Evolutionary conservation across 2,888 invertebrate genomes (phyloP).

Genomic region (Capitulum mitella): DNA sequence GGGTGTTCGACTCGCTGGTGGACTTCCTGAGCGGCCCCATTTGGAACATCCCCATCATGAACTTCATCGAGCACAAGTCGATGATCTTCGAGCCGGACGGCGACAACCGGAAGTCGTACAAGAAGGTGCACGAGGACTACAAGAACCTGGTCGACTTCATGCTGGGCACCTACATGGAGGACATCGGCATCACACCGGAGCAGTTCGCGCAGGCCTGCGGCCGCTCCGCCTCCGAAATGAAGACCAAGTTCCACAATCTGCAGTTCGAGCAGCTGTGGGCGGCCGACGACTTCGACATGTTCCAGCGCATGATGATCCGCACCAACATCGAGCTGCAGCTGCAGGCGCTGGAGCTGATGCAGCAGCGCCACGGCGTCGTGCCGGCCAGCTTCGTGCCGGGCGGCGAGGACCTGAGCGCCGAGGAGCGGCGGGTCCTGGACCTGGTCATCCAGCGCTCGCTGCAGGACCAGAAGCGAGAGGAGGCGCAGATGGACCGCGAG

Average conservation of each 20-base stretch:
- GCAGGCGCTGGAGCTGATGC: constrained; percentile 76
- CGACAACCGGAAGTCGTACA: constrained; percentile 49
- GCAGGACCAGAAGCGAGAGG: constrained; percentile 37
- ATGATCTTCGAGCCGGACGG: constrained; percentile 70
- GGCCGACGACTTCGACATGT: constrained; percentile 82
- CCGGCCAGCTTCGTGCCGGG: constrained; percentile 53
- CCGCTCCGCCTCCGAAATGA: constrained; percentile 42
- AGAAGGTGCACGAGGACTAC: constrained; percentile 72
- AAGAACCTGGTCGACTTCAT: constrained; percentile 85
- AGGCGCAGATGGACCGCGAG: constrained; percentile 35
- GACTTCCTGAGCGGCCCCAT: constrained; percentile 85
- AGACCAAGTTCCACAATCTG: constrained; percentile 53
- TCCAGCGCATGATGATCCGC: constrained; percentile 86
- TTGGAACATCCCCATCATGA: constrained; percentile 83
- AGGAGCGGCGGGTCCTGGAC: constrained; percentile 3
- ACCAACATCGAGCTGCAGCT: constrained; percentile 84
- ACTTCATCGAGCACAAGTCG: constrained; percentile 87
- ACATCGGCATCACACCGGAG: constrained; percentile 77
- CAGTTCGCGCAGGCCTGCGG: constrained; percentile 75
- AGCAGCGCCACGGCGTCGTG: constrained; percentile 61
- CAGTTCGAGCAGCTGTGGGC: constrained; percentile 79
- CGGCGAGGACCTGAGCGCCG: neutral
- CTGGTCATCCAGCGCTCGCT: constrained; percentile 31
- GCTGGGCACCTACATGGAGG: constrained; percentile 86
- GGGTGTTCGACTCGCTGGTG: constrained; percentile 87